Evolutionary conservation across 1,140 invertebrate genomes (phyloP).

Genomic region (Cotesia typhae): DNA sequence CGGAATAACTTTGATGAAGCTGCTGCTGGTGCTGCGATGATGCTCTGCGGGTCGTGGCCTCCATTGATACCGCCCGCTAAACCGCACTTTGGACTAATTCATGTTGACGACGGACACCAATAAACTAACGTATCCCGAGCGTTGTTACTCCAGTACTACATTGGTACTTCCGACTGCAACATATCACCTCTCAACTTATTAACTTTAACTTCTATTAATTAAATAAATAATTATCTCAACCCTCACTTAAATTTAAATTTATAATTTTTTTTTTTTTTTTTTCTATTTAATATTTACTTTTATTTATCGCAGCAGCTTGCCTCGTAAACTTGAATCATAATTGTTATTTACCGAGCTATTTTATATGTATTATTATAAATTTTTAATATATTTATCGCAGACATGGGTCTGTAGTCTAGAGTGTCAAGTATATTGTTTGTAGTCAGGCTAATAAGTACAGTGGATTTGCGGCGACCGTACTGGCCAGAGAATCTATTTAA

Average conservation of each 20-base stretch:
- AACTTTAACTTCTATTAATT: not conserved
- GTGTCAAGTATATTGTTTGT: constrained; percentile 2
- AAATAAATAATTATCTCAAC: not conserved
- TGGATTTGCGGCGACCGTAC: not conserved
- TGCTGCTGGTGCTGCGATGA: constrained; percentile 14
- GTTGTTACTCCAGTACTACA: constrained; percentile 57
- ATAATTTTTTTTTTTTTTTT: not conserved
- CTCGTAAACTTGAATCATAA: too few species aligned
- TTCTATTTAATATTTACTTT: too few species aligned
- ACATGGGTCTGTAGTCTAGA: constrained; percentile 38
- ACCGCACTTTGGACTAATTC: constrained; percentile 64
- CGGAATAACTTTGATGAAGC: constrained; percentile 7
- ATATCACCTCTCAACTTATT: constrained; percentile 21
- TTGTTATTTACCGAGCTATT: not conserved
- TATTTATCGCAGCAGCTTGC: too few species aligned
- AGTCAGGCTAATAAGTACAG: not conserved
- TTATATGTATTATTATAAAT: not conserved
- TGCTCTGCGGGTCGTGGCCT: constrained; percentile 56
- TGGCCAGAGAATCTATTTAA: constrained; percentile 7
- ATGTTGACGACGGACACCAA: constrained; percentile 52
- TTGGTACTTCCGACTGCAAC: constrained; percentile 41
- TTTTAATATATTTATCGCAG: constrained; percentile 6
- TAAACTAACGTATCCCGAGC: constrained; percentile 52
- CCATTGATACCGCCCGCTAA: constrained; percentile 47
- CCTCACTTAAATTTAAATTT: not conserved